Conservation (phyloP, 1,140 invertebrate species). For the Parapsyche elsis region DNA sequence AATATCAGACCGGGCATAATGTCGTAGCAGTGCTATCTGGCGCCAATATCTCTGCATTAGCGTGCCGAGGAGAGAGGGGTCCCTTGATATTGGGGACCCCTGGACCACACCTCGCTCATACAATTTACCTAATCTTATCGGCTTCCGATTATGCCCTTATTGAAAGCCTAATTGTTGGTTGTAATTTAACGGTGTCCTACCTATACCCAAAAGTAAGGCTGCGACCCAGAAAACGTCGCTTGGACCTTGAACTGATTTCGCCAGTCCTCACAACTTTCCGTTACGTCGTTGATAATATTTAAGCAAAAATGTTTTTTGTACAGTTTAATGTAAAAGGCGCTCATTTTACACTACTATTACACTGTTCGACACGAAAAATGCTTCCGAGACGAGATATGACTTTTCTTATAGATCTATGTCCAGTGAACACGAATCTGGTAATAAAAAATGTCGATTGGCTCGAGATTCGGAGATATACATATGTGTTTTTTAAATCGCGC, state of each 20-base stretch:
- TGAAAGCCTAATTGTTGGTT: conserved; percentile 43
- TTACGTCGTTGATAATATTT: too few relatives aligned
- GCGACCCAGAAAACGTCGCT: conserved; percentile 9
- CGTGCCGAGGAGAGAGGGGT: not conserved
- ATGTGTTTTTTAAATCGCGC: too few relatives aligned
- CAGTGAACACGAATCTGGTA: too few relatives aligned
- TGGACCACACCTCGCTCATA: conserved; percentile 22
- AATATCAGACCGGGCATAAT: conserved; percentile 39
- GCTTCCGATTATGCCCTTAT: conserved; percentile 48
- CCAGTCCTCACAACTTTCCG: not conserved
- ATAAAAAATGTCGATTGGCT: too few relatives aligned
- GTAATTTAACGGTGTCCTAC: conserved; percentile 24
- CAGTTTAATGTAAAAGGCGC: too few relatives aligned
- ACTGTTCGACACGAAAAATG: too few relatives aligned
- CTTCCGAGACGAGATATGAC: too few relatives aligned
- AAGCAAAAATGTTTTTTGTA: too few relatives aligned
- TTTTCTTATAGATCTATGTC: too few relatives aligned
- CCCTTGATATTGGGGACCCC: conserved; percentile 14
- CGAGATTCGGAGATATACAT: too few relatives aligned
- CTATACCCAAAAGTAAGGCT: not conserved
- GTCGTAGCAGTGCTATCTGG: conserved; percentile 22
- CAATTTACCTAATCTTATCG: conserved; percentile 47
- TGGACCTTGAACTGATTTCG: not conserved
- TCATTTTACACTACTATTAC: too few relatives aligned
- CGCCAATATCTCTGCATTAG: conserved; percentile 38